phyloP scores from a whole-genome alignment of 1,140 invertebrate genomes.

The Panagrolaimus sp. region DNA sequence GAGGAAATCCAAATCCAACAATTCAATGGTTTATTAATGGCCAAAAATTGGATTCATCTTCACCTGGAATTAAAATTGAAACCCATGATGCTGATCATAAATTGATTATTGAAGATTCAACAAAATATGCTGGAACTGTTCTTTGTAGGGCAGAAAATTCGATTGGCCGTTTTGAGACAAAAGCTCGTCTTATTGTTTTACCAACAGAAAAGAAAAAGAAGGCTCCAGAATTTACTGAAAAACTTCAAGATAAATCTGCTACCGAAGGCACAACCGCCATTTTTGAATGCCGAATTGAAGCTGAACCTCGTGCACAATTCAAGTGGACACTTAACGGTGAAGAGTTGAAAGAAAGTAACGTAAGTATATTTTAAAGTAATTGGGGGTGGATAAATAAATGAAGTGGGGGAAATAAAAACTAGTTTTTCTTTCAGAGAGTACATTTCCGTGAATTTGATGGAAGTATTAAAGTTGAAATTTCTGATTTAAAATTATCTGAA shows the following conservation, averaged over 20 bases:
- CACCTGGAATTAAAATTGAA: slow-evolving; percentile 51
- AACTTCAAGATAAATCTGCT: slow-evolving; percentile 48
- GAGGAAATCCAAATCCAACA: slow-evolving; percentile 51
- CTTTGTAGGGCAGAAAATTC: slow-evolving; percentile 55
- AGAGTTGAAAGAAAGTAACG: slow-evolving; percentile 38
- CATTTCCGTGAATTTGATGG: slow-evolving; percentile 57
- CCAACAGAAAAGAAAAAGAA: slow-evolving; percentile 54
- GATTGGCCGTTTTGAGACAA: slow-evolving; percentile 57
- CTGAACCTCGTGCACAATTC: slow-evolving; percentile 50
- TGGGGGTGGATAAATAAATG: background rate
- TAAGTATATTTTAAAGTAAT: slow-evolving; percentile 20
- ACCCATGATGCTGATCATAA: slow-evolving; percentile 51
- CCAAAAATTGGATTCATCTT: slow-evolving; percentile 31
- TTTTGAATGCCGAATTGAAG: slow-evolving; percentile 57
- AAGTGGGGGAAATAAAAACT: slow-evolving; percentile 21
- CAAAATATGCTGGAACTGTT: slow-evolving; percentile 52
- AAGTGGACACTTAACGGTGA: slow-evolving; percentile 54
- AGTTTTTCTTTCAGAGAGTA: slow-evolving; percentile 29
- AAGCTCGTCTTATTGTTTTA: slow-evolving; percentile 54
- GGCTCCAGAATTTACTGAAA: slow-evolving; percentile 51
- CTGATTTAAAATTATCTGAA: slow-evolving; percentile 43
- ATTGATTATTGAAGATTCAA: slow-evolving; percentile 50
- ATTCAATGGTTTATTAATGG: slow-evolving; percentile 57
- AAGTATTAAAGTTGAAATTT: slow-evolving; percentile 52
- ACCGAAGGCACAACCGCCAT: slow-evolving; percentile 52